Evolutionary conservation across 2,888 invertebrate species (phyloP).

Genomic region (Perizoma flavofasciatum): DNA sequence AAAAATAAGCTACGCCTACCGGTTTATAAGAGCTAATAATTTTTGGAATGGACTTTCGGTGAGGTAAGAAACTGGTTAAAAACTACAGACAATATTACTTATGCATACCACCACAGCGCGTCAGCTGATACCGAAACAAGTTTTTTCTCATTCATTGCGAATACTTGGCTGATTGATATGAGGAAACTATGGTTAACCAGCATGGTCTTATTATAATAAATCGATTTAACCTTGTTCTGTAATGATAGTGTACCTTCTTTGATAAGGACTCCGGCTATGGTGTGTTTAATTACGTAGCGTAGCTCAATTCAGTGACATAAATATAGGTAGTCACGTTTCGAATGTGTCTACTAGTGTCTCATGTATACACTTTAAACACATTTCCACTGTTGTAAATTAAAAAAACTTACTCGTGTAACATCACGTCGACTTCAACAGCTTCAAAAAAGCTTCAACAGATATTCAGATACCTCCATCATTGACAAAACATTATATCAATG

Average conservation of each 20-base stretch:
- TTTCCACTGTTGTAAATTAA: no score
- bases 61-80: constrained; percentile 65
- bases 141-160: constrained; percentile 62
- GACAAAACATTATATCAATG: constrained; percentile 43
- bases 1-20: constrained; percentile 53
- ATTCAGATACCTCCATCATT: constrained; percentile 60
- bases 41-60: constrained; percentile 54
- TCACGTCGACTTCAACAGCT: constrained; percentile 68
- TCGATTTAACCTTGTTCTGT: constrained; percentile 13
- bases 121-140: constrained; percentile 76
- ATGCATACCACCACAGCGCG: constrained; percentile 61
- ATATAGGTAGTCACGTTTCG: no score
- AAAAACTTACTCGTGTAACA: constrained; percentile 71
- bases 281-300: background rate
- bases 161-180: constrained; percentile 37
- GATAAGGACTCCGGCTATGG: background rate
- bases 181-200: constrained; percentile 35
- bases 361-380: no score
- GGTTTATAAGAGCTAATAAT: constrained; percentile 58
- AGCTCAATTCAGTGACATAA: no score
- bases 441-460: constrained; percentile 45
- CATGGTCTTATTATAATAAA: constrained; percentile 22
- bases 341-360: no score
- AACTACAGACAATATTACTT: constrained; percentile 52
- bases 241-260: background rate